Percentiles rank a stretch among this genome's conserved stretches.
phyloP scores from a whole-genome alignment of 2,888 invertebrate species.

The Chrysopilus asiliformis region DNA sequence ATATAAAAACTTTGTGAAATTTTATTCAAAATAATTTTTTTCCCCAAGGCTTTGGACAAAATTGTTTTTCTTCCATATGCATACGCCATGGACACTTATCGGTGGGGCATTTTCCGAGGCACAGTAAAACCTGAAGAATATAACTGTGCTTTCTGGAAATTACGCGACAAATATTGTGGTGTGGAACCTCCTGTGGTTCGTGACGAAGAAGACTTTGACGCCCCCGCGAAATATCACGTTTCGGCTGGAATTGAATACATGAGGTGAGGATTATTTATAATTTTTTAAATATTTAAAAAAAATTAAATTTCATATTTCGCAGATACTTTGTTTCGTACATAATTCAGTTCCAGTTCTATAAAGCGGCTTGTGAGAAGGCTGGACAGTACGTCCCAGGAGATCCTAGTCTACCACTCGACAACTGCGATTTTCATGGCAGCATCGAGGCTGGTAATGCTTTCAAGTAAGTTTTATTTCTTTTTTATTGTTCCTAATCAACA shows the following conservation, averaged over 20 bases:
- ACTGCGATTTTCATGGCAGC: constrained; percentile 76
- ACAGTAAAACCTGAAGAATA: constrained; percentile 44
- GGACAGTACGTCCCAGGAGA: constrained; percentile 62
- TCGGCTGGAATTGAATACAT: constrained; percentile 57
- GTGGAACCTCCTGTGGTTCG: constrained; percentile 51
- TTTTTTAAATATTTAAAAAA: background rate
- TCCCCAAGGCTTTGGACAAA: no score
- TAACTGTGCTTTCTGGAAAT: constrained; percentile 54
- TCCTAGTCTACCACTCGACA: constrained; percentile 54
- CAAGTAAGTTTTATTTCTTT: constrained; percentile 36
- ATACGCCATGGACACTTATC: constrained; percentile 53
- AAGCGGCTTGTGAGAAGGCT: constrained; percentile 58
- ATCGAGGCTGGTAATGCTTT: constrained; percentile 61
- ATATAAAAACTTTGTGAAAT: no score
- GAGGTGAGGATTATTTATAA: constrained; percentile 37
- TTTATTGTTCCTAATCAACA: background rate
- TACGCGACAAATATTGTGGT: constrained; percentile 49
- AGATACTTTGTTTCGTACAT: constrained; percentile 70
- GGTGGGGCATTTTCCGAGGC: constrained; percentile 55
- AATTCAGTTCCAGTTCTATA: constrained; percentile 66
- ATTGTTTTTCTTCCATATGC: constrained; percentile 58
- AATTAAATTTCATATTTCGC: no score
- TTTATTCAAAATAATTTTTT: no score
- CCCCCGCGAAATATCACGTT: constrained; percentile 62
- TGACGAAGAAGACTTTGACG: constrained; percentile 56